These are phyloP conservation scores for Cardiocondyla obscurior DNA, from an alignment of 1,140 invertebrate species.

Conservation along the genomic window DNA sequence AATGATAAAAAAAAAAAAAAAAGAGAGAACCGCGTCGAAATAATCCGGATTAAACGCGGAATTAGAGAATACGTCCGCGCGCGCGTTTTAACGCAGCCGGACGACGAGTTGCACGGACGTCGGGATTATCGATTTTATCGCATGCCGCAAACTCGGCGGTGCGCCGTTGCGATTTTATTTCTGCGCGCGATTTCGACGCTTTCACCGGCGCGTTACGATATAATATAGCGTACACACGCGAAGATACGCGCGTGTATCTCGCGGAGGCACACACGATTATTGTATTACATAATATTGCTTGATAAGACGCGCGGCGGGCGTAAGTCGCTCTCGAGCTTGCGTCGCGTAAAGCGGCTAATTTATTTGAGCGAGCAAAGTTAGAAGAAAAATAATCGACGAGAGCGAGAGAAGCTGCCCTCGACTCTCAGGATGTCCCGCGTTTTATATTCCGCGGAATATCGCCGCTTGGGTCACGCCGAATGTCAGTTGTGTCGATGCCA, in stretches of 20 bases:
- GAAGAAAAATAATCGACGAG: neutral
- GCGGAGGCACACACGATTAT: neutral
- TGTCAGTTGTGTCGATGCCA: neutral
- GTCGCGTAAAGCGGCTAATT: too few species aligned
- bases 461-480: neutral
- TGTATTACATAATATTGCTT: slow-evolving; percentile 32
- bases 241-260: neutral
- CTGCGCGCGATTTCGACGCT: slow-evolving; percentile 52
- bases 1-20: slow-evolving; percentile 35
- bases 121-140: slow-evolving; percentile 65
- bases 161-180: slow-evolving; percentile 55
- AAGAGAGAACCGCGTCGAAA: neutral
- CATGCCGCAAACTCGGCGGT: slow-evolving; percentile 23
- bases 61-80: slow-evolving; percentile 42
- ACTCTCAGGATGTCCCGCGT: neutral
- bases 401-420: neutral
- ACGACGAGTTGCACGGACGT: slow-evolving; percentile 53
- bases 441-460: neutral
- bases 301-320: neutral
- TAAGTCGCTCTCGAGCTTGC: slow-evolving; percentile 13
- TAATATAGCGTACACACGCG: slow-evolving; percentile 2
- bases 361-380: too few species aligned
- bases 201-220: slow-evolving; percentile 46
- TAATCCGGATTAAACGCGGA: slow-evolving; percentile 56
- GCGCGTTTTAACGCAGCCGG: slow-evolving; percentile 49